Conservation (phyloP, 2,113 vertebrate genomes). For the Notechis scutatus region DNA sequence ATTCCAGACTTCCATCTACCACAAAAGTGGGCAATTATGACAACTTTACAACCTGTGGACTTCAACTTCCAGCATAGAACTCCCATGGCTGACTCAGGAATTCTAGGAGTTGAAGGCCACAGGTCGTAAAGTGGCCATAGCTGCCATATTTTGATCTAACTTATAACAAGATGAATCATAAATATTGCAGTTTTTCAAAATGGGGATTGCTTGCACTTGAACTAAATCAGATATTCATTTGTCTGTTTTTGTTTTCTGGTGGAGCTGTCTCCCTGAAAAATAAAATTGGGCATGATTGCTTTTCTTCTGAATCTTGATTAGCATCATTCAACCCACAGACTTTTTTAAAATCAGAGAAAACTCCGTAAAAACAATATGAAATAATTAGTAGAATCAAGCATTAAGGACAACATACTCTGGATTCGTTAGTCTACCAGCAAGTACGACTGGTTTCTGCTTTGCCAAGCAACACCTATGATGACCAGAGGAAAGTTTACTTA, state of each 20-base stretch:
- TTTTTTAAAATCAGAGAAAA: neutral
- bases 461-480: neutral
- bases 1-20: neutral
- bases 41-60: neutral
- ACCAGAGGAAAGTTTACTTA: neutral
- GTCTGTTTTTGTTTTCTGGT: neutral
- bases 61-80: neutral
- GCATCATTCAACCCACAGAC: neutral
- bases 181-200: neutral
- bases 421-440: neutral
- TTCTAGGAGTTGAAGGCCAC: neutral
- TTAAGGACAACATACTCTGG: neutral
- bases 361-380: neutral
- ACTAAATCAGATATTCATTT: neutral
- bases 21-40: neutral
- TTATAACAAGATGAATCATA: neutral
- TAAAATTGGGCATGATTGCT: neutral
- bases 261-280: neutral
- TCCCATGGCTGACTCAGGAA: neutral
- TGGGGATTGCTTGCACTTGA: neutral
- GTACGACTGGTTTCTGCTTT: neutral
- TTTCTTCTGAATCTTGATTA: neutral
- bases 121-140: neutral
- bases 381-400: neutral
- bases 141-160: neutral